A percentile compares a stretch with the other conserved stretches of the same genome.
These are phyloP conservation scores for Entomobrya multifasciata DNA, from an alignment of 2,888 invertebrate species.

Conservation along the genomic window DNA sequence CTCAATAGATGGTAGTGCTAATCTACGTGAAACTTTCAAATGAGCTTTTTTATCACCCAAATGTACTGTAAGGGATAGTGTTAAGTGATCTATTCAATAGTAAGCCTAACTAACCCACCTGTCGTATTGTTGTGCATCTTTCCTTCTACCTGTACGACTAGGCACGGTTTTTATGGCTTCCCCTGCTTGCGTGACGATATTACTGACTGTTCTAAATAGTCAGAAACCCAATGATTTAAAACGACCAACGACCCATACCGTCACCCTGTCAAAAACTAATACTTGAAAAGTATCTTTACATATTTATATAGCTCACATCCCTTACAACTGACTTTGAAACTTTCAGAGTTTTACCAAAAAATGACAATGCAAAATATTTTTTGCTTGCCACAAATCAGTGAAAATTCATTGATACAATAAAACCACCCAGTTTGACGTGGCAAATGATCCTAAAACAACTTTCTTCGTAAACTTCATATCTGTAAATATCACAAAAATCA, in stretches of 20 bases:
- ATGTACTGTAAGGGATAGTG: no score
- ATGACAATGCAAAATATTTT: neutral
- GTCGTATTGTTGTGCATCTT: neutral
- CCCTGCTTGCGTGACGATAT: neutral
- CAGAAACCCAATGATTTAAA: constrained; percentile 5
- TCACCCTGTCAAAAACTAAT: constrained; percentile 1
- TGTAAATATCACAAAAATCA: constrained; percentile 12
- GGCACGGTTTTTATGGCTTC: constrained; percentile 9
- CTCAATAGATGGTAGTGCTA: neutral
- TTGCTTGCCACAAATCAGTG: neutral
- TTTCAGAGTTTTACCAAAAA: neutral
- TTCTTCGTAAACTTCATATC: neutral
- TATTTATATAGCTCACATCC: constrained; percentile 2
- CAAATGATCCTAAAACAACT: neutral
- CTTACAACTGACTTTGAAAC: neutral
- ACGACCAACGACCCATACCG: constrained; percentile 5
- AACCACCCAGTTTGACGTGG: constrained; percentile 10
- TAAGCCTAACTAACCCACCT: no score
- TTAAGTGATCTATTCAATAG: neutral
- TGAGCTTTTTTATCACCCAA: neutral
- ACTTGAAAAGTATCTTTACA: neutral
- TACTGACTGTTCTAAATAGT: constrained; percentile 5
- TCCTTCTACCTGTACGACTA: neutral
- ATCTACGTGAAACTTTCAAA: neutral
- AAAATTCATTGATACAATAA: neutral